Evolutionary conservation across 2,113 vertebrate genomes (phyloP).

Genomic region (Hippocampus abdominalis): DNA sequence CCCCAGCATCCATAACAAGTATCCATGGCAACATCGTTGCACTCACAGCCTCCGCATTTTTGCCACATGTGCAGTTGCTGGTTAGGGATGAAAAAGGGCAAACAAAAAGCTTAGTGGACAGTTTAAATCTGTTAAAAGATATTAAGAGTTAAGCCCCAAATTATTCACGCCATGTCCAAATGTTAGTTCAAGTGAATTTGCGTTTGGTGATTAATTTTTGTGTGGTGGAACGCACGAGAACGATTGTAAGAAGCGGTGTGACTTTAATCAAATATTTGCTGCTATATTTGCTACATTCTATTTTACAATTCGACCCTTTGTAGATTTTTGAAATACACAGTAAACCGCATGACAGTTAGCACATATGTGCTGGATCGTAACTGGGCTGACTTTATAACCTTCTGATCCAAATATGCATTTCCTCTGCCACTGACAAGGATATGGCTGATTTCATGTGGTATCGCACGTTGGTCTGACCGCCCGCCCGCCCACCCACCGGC

Average conservation of each 20-base stretch:
- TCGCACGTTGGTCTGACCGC: conserved; percentile 10
- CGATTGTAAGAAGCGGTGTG: background rate
- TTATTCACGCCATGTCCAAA: no score
- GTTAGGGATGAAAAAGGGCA: background rate
- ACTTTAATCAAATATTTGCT: background rate
- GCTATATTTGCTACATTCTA: background rate
- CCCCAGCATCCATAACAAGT: background rate
- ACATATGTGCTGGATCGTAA: conserved; percentile 18
- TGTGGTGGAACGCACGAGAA: background rate
- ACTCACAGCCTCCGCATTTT: conserved; percentile 33
- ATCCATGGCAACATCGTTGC: conserved; percentile 29
- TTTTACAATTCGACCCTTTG: no score
- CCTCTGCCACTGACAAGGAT: conserved; percentile 34
- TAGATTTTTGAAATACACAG: background rate
- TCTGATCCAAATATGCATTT: conserved; percentile 23
- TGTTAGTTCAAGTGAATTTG: background rate
- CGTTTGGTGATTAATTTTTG: background rate
- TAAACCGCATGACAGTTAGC: conserved; percentile 2
- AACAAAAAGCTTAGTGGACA: no score
- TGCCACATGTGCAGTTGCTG: conserved; percentile 29
- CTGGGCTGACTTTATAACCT: conserved; percentile 23
- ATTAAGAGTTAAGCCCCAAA: no score
- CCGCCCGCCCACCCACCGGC: background rate
- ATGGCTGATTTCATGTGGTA: conserved; percentile 15
- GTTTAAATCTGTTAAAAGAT: no score